Percentiles rank a stretch among this genome's conserved stretches.
These are phyloP conservation scores for Rhinolophus sinicus DNA, from an alignment of 2,113 vertebrate genomes.

Conservation along the genomic window DNA sequence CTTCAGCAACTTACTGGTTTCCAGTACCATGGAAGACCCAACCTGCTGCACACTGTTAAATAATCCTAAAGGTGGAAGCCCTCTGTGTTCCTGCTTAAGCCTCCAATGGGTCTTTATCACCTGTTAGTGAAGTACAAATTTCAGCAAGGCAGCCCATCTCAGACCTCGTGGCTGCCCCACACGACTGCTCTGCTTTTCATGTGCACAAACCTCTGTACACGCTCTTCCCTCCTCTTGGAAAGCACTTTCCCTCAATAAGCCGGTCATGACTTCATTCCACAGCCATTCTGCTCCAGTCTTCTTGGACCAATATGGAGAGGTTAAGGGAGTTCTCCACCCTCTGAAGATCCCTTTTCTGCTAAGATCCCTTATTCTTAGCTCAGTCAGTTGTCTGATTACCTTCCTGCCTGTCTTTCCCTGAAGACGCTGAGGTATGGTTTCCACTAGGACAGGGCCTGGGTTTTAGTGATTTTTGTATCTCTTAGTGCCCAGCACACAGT, in stretches of 20 bases:
- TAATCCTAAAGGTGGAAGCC: rapidly evolving
- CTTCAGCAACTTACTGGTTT: not conserved
- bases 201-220: rapidly evolving
- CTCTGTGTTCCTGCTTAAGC: not conserved
- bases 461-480: not conserved
- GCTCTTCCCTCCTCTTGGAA: not conserved
- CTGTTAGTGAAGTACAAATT: not conserved
- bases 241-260: not conserved
- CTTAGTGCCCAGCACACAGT: not conserved
- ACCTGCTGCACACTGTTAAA: not conserved
- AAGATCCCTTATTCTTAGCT: not conserved
- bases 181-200: not conserved
- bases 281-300: not conserved
- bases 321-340: not conserved
- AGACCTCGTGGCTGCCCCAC: rapidly evolving
- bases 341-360: not conserved
- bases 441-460: not conserved
- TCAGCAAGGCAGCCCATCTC: not conserved
- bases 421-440: not conserved
- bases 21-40: not conserved
- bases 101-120: rapidly evolving
- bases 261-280: not conserved
- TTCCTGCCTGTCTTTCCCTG: not conserved
- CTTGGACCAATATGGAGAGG: not conserved
- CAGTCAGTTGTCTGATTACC: not conserved